Evolutionary conservation across 2,888 invertebrate species (phyloP).

Genomic region (Cecidostiba fungosa): DNA sequence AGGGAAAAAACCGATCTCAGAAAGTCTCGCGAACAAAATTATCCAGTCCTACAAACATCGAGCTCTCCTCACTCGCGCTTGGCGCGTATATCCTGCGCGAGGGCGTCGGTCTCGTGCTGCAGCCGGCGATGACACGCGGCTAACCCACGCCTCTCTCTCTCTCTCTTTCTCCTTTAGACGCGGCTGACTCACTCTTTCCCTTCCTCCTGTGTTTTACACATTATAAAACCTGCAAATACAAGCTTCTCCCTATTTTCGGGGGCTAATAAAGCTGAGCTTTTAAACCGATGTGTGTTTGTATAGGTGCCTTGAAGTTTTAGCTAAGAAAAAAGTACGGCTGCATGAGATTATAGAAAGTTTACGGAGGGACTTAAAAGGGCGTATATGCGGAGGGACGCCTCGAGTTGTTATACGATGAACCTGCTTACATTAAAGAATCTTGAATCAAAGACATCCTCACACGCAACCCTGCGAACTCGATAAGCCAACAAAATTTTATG

Average conservation of each 20-base stretch:
- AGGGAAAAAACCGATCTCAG: too few species aligned
- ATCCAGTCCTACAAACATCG: conserved; percentile 9
- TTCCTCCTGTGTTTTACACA: not conserved
- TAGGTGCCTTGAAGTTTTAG: not conserved
- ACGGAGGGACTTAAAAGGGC: not conserved
- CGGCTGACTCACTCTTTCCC: conserved; percentile 1
- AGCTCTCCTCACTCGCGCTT: not conserved
- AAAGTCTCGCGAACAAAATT: too few species aligned
- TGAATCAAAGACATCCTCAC: too few species aligned
- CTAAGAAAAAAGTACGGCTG: not conserved
- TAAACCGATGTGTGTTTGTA: not conserved
- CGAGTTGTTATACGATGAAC: too few species aligned
- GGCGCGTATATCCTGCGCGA: not conserved
- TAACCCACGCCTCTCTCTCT: not conserved
- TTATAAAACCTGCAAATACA: not conserved
- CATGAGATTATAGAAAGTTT: not conserved
- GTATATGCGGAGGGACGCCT: not conserved
- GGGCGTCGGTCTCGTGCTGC: not conserved
- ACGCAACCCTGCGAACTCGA: too few species aligned
- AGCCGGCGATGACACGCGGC: conserved; percentile 13
- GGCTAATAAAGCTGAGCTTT: not conserved
- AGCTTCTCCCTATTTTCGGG: not conserved
- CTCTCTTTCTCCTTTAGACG: conserved; percentile 3
- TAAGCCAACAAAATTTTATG: too few species aligned
- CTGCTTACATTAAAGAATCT: too few species aligned